Evolutionary conservation across 2,888 invertebrate genomes (phyloP).

Genomic region (Zygogramma bicolorata): DNA sequence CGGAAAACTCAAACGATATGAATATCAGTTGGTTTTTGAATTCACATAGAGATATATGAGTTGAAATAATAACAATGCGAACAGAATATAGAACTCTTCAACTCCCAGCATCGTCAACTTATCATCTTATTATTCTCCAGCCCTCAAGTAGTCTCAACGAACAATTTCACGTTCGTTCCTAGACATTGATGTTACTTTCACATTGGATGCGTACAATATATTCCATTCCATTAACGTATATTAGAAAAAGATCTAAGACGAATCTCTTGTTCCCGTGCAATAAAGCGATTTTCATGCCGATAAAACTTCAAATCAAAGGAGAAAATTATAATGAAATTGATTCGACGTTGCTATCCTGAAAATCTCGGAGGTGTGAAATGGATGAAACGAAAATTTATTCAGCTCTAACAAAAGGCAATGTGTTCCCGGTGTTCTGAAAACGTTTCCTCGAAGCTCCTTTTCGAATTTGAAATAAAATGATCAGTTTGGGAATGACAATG

Average conservation of each 20-base stretch:
- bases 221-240: not conserved
- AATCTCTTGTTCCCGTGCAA: not conserved
- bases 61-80: no score
- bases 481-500: constrained; percentile 16
- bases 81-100: no score
- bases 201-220: not conserved
- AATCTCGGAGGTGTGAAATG: not conserved
- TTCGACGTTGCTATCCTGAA: not conserved
- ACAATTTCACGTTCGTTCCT: no score
- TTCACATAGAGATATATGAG: no score
- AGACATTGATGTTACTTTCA: no score
- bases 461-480: constrained; percentile 22
- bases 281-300: not conserved
- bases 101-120: no score
- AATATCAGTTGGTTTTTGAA: no score
- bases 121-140: no score
- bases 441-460: constrained; percentile 16
- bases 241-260: not conserved
- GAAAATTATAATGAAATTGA: not conserved
- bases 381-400: not conserved
- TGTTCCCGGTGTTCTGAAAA: constrained; percentile 7
- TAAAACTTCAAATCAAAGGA: not conserved
- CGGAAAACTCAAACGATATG: no score
- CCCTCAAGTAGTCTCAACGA: no score
- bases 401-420: constrained; percentile 15